A percentile compares a stretch with the other conserved stretches of the same genome.
Conservation (phyloP, 2,888 invertebrate genomes). For the Chironomus tentans region DNA sequence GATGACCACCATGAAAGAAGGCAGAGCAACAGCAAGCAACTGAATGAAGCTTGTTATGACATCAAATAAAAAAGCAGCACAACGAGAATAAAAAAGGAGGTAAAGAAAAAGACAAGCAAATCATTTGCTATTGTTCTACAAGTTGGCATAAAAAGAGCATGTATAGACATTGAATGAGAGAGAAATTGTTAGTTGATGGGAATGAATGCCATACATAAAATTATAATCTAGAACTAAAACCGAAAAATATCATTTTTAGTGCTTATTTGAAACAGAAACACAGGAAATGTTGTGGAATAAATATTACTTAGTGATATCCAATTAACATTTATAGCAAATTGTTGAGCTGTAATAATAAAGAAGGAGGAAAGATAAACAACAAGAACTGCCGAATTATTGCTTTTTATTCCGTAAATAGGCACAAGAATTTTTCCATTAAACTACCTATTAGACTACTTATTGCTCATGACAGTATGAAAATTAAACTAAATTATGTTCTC, state of each 20-base stretch:
- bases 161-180: not conserved
- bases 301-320: not conserved
- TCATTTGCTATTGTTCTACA: not conserved
- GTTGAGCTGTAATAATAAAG: not conserved
- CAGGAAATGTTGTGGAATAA: not conserved
- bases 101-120: not conserved
- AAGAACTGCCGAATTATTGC: no score
- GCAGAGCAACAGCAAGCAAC: not conserved
- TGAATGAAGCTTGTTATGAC: not conserved
- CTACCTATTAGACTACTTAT: no score
- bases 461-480: no score
- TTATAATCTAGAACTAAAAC: not conserved
- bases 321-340: not conserved
- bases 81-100: not conserved
- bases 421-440: no score
- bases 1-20: conserved; percentile 4
- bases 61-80: not conserved
- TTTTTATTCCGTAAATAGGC: no score
- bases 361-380: no score
- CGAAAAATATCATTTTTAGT: not conserved
- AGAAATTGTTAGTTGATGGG: not conserved
- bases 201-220: not conserved
- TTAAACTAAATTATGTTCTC: no score
- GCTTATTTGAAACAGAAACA: not conserved
- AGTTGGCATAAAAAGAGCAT: not conserved